Conservation (phyloP, 2,888 invertebrate genomes). For the Sarcophaga rosellei region DNA sequence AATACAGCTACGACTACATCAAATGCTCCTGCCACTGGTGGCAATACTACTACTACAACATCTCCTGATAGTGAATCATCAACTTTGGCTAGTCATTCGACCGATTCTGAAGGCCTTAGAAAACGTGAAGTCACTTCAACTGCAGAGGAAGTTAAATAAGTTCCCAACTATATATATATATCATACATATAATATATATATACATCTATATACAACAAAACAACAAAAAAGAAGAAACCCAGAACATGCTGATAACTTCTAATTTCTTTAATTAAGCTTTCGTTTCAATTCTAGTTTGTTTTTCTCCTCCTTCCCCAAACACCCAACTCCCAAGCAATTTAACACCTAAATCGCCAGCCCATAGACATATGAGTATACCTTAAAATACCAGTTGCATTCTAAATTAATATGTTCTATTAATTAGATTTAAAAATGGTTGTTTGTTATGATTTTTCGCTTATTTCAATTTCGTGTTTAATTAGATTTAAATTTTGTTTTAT, state of each 20-base stretch:
- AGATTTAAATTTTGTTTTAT: conserved; percentile 43
- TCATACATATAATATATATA: conserved; percentile 22
- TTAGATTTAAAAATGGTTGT: conserved; percentile 52
- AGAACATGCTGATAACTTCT: conserved; percentile 14
- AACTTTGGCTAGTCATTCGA: conserved; percentile 19
- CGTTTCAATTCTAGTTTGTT: conserved; percentile 43
- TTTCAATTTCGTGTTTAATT: conserved; percentile 35
- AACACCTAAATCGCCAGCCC: conserved; percentile 3
- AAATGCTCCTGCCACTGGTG: conserved; percentile 31
- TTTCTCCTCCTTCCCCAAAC: neutral
- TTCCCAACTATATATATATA: conserved; percentile 23
- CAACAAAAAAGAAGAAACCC: neutral
- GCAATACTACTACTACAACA: conserved; percentile 34
- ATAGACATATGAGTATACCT: conserved; percentile 16
- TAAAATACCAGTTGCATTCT: conserved; percentile 56
- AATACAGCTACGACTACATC: conserved; percentile 45
- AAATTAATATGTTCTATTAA: conserved; percentile 63
- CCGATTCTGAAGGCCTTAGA: conserved; percentile 68
- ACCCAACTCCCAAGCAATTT: conserved; percentile 20
- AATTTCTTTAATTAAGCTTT: conserved; percentile 32
- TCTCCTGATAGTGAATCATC: conserved; percentile 41
- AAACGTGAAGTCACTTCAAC: conserved; percentile 70
- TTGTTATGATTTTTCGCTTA: conserved; percentile 41
- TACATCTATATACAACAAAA: conserved; percentile 36
- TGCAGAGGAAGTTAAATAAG: conserved; percentile 72